Percentiles rank a stretch among this genome's conserved stretches.
Conservation (phyloP, 2,797 vertebrate species). For the Masticophis lateralis region DNA sequence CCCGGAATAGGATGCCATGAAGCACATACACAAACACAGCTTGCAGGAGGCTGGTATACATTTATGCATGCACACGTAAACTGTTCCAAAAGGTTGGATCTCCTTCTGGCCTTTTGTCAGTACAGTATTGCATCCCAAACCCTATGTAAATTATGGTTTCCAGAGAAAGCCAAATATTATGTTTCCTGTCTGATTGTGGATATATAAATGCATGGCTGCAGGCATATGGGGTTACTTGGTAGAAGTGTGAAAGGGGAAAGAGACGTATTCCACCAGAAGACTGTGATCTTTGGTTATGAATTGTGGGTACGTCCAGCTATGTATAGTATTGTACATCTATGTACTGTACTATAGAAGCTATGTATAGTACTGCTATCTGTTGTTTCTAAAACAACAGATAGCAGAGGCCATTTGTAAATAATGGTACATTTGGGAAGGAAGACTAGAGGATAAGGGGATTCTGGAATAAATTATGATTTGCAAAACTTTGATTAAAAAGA, state of each 20-base stretch:
- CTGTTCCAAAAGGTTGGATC: neutral
- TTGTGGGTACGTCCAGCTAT: no score
- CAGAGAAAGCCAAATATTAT: neutral
- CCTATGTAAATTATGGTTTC: slow-evolving; percentile 24
- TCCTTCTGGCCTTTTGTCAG: slow-evolving; percentile 24
- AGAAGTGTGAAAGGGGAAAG: neutral
- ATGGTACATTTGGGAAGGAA: neutral
- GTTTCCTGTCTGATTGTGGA: neutral
- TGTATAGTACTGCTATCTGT: no score
- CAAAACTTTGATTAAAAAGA: neutral
- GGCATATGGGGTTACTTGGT: neutral
- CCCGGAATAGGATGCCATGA: neutral
- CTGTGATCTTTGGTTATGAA: neutral
- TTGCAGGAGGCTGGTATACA: neutral
- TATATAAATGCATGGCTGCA: neutral
- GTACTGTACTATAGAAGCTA: no score
- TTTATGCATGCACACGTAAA: neutral
- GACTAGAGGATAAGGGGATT: neutral
- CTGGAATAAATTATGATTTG: neutral
- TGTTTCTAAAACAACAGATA: neutral
- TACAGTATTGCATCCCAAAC: slow-evolving; percentile 34
- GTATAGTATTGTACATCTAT: neutral
- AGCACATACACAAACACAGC: no score
- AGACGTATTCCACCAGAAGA: neutral
- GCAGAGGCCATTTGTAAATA: neutral